Evolutionary conservation across 2,888 invertebrate species (phyloP).

Genomic region (Brachypalpus laphriformis): DNA sequence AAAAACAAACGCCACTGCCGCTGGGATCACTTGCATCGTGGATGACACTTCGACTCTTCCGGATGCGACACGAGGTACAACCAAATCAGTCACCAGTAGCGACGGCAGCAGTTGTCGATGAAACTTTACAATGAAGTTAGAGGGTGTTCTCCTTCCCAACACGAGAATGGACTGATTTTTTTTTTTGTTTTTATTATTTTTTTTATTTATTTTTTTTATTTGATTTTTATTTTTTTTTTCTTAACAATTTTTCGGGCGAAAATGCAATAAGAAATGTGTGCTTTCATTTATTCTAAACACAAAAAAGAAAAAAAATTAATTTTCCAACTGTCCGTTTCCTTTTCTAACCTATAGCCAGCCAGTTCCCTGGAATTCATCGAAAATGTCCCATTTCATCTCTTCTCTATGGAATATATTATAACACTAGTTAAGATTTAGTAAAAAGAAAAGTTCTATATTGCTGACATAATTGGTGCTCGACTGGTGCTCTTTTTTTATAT

Average conservation of each 20-base stretch:
- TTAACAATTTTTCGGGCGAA: constrained; percentile 75
- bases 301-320: constrained; percentile 24
- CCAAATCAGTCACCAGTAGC: constrained; percentile 78
- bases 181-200: constrained; percentile 37
- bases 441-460: neutral
- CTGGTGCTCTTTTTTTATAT: constrained; percentile 59
- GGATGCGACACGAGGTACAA: constrained; percentile 82
- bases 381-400: neutral
- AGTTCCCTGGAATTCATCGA: neutral
- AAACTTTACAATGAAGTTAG: constrained; percentile 69
- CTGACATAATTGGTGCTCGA: constrained; percentile 55
- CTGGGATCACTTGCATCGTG: constrained; percentile 88
- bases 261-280: constrained; percentile 76
- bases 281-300: constrained; percentile 29
- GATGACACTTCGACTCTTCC: constrained; percentile 88
- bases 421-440: neutral
- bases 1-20: constrained; percentile 84
- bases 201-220: constrained; percentile 35
- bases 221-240: constrained; percentile 35
- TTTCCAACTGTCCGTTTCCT: constrained; percentile 48
- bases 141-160: constrained; percentile 48
- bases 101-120: constrained; percentile 68
- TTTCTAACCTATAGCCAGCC: constrained; percentile 13
- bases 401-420: neutral
- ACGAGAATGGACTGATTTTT: constrained; percentile 67